Conservation (phyloP, 2,113 vertebrate genomes). For the Talpa occidentalis region DNA sequence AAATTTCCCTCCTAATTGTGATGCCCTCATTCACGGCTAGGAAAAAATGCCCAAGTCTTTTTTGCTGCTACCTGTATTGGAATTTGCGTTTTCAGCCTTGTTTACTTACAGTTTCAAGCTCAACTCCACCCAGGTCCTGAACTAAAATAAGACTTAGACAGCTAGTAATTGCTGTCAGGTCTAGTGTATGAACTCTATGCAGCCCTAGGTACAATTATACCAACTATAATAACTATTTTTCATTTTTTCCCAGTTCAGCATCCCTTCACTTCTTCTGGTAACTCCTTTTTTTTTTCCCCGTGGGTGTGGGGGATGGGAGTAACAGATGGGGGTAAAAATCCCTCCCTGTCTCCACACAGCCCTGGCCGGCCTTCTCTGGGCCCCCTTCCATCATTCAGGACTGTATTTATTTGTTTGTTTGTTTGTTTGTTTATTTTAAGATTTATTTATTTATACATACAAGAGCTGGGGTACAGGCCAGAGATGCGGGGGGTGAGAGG, state of each 20-base stretch:
- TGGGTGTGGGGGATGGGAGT: neutral
- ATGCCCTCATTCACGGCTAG: conserved; percentile 11
- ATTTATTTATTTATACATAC: no score
- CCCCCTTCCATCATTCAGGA: neutral
- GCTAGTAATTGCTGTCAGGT: neutral
- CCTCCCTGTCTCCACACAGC: neutral
- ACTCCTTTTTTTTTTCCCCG: neutral
- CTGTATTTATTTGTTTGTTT: no score
- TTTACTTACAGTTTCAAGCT: conserved; percentile 34
- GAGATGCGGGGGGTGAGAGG: no score
- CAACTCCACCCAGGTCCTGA: neutral
- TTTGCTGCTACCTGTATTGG: neutral
- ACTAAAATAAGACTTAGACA: conserved; percentile 6
- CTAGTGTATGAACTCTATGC: neutral
- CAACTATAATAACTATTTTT: conserved; percentile 5
- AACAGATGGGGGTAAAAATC: no score
- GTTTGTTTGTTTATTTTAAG: no score
- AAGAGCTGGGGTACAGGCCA: no score
- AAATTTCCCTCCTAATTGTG: neutral
- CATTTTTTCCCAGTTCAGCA: neutral
- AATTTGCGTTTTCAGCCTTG: neutral
- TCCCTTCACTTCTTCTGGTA: neutral
- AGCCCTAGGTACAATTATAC: neutral
- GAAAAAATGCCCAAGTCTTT: neutral
- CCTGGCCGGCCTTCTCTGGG: neutral